Evolutionary conservation across 2,113 vertebrate genomes (phyloP), one percentile per base, ranked within the genome.

Genomic region (Scytalopus superciliaris): DNA sequence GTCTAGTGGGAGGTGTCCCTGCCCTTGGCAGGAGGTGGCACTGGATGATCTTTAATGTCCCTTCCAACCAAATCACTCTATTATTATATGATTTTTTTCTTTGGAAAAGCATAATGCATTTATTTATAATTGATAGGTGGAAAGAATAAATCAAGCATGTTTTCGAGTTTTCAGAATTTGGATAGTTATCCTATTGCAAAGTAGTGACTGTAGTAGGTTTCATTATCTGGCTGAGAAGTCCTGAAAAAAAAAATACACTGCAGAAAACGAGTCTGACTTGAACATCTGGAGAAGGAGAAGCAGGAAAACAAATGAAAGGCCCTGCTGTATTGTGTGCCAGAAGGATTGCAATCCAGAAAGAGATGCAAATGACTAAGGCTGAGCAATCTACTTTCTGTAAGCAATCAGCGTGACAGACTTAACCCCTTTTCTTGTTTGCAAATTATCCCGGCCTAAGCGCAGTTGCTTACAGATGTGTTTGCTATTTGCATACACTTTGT

Each of bases 231-330:
- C 78, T 73, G 47, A 95, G 68, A 95, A 84, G 45, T 50, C 64
- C 44, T 74, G 5, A 73, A 68, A 91, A n/a, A 57, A 49, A 74
- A 60, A 56, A 28, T 7, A 40, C 10, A 45, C 63, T 78, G 49
- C 56, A 84, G 79, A 90, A 97, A 97, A 94, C 88, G 92, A 97
- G 95, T 77, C 77, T 76, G 94, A 94, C 87, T 95, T 53, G 94
- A 97, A 96, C 97, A 97, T 96, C 96, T 97, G 97, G 94, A 96
- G 81, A 60, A 96, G 4, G 1, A 93, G 74, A 57, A 84, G 88
- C 40, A 90, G 84, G 66, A 80, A 96, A 94, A 92, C 89, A 97
- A 97, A 97, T 95, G 92, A 96, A 96, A 95, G 90, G 57, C 47
- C 93, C 73, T 59, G 69, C 87, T 96, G 85, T 87, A 42, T 18